Conservation (phyloP, 2,888 invertebrate species). For the Yponomeuta evonymella region DNA sequence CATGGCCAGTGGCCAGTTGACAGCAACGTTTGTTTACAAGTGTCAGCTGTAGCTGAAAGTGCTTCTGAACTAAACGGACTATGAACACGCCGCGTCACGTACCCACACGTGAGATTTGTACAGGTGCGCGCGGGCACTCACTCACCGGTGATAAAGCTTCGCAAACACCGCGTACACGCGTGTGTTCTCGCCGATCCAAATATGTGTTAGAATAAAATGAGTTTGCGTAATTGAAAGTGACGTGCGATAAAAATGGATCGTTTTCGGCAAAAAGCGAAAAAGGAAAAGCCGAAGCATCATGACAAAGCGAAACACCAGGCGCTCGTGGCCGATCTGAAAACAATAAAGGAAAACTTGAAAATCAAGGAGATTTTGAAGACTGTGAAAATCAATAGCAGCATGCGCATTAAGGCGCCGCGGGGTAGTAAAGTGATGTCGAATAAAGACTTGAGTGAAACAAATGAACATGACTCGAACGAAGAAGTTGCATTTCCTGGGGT, state of each 20-base stretch:
- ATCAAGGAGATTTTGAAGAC: conserved; percentile 62
- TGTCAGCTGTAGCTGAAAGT: background rate
- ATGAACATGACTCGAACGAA: conserved; percentile 44
- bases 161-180: background rate
- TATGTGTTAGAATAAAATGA: conserved; percentile 1
- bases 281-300: conserved; percentile 43
- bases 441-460: conserved; percentile 48
- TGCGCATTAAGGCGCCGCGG: conserved; percentile 55
- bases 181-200: background rate
- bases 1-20: background rate
- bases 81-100: background rate
- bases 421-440: conserved; percentile 58
- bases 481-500: background rate
- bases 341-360: conserved; percentile 60
- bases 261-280: conserved; percentile 50
- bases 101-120: conserved; percentile 7
- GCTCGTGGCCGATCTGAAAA: conserved; percentile 53
- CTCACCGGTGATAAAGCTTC: background rate
- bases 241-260: conserved; percentile 45
- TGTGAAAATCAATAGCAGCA: conserved; percentile 65
- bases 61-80: background rate
- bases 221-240: background rate
- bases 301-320: conserved; percentile 43
- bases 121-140: background rate
- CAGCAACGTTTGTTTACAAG: background rate